Evolutionary conservation across 2,113 vertebrate species (phyloP).

Genomic region (Danio rerio): DNA sequence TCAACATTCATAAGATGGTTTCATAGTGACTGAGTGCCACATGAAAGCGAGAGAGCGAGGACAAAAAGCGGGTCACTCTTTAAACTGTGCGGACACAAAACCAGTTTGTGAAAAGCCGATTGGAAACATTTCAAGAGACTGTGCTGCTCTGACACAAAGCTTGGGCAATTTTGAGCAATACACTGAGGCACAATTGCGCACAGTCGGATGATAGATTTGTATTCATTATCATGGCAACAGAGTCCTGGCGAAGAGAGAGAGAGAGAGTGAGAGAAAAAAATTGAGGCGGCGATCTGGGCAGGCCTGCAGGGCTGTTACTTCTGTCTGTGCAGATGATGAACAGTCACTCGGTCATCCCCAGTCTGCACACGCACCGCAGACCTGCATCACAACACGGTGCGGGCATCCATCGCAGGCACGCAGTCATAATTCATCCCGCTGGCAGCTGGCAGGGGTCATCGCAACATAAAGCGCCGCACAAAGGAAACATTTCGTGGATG

Average conservation of each 20-base stretch:
- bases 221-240: slow-evolving; percentile 45
- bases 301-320: slow-evolving; percentile 38
- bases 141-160: slow-evolving; percentile 22
- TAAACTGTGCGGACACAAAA: slow-evolving; percentile 10
- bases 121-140: slow-evolving; percentile 35
- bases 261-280: slow-evolving; percentile 8
- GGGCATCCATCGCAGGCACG: slow-evolving; percentile 29
- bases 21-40: slow-evolving; percentile 38
- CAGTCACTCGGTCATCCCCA: slow-evolving; percentile 45
- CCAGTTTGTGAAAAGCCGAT: slow-evolving; percentile 25
- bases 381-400: slow-evolving; percentile 36
- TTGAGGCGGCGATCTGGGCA: neutral
- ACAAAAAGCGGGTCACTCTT: slow-evolving; percentile 31
- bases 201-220: slow-evolving; percentile 39
- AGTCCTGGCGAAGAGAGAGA: slow-evolving; percentile 5
- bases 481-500: slow-evolving; percentile 32
- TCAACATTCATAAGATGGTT: slow-evolving; percentile 37
- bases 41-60: slow-evolving; percentile 1
- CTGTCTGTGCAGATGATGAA: slow-evolving; percentile 41
- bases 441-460: slow-evolving; percentile 26
- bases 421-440: slow-evolving; percentile 43
- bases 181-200: slow-evolving; percentile 26
- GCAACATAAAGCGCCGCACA: slow-evolving; percentile 40
- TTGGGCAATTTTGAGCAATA: slow-evolving; percentile 28
- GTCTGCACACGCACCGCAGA: slow-evolving; percentile 47